phyloP scores from a whole-genome alignment of 2,113 vertebrate species.

The Stercorarius parasiticus region DNA sequence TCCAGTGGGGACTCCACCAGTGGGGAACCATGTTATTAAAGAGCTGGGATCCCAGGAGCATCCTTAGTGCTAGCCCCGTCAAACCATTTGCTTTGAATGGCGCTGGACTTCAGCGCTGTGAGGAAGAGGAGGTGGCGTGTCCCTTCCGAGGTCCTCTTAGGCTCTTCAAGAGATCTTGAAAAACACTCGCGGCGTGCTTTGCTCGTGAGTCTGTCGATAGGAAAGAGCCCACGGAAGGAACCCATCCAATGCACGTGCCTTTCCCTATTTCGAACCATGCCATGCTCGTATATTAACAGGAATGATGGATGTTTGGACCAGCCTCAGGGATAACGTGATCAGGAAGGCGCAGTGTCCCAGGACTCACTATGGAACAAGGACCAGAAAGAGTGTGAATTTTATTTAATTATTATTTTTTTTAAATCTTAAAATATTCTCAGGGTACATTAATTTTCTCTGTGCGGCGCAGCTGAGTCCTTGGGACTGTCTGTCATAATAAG shows the following conservation, averaged over 20 bases:
- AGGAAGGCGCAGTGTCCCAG: too few relatives aligned
- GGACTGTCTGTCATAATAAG: neutral
- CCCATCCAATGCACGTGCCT: fast-evolving
- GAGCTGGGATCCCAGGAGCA: neutral
- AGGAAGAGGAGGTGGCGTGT: neutral
- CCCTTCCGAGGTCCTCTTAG: neutral
- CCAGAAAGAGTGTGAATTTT: neutral
- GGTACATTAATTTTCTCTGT: neutral
- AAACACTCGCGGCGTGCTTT: fast-evolving
- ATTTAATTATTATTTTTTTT: too few relatives aligned
- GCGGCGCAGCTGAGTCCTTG: neutral
- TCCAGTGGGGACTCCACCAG: neutral
- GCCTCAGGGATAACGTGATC: neutral
- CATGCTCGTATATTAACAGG: fast-evolving
- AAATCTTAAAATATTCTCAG: neutral
- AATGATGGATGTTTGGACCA: neutral
- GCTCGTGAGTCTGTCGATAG: fast-evolving
- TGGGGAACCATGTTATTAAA: neutral
- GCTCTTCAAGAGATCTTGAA: neutral
- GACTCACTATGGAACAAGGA: neutral
- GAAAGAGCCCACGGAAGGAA: neutral
- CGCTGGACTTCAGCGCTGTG: neutral
- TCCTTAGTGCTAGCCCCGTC: neutral
- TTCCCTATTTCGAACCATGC: neutral
- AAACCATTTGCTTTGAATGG: too few relatives aligned